A percentile compares a stretch with the other conserved stretches of the same genome.
Evolutionary conservation across 2,113 vertebrate species (phyloP).

Genomic region (Callionymus lyra): DNA sequence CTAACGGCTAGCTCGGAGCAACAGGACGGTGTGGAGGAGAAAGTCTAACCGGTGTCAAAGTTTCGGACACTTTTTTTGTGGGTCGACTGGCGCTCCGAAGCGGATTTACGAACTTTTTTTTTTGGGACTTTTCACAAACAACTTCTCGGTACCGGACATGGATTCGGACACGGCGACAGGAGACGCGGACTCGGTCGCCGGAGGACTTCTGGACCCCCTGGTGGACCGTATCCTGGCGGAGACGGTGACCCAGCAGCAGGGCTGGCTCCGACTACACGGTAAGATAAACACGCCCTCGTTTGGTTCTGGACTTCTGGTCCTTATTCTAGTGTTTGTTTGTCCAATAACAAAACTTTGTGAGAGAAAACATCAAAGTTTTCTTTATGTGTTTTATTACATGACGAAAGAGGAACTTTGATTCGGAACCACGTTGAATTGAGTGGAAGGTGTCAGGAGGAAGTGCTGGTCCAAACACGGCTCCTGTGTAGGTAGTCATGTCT

Average conservation of each 20-base stretch:
- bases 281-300: neutral
- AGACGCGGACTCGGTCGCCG: neutral
- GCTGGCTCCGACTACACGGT: constrained; percentile 4
- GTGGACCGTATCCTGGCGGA: neutral
- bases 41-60: neutral
- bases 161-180: neutral
- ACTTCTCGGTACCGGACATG: neutral
- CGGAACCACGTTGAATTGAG: too few species aligned
- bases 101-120: too few species aligned
- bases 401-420: too few species aligned
- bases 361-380: too few species aligned
- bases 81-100: too few species aligned
- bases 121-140: too few species aligned
- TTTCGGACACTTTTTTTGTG: neutral
- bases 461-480: too few species aligned
- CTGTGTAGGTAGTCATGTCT: too few species aligned
- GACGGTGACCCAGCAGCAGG: neutral
- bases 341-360: too few species aligned
- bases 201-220: neutral
- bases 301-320: neutral
- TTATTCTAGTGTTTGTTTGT: too few species aligned
- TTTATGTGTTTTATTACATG: too few species aligned
- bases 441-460: too few species aligned
- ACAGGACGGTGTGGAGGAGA: neutral
- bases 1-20: neutral